Conservation (phyloP, 1,140 invertebrate species). For the Brachionus calyciflorus region DNA sequence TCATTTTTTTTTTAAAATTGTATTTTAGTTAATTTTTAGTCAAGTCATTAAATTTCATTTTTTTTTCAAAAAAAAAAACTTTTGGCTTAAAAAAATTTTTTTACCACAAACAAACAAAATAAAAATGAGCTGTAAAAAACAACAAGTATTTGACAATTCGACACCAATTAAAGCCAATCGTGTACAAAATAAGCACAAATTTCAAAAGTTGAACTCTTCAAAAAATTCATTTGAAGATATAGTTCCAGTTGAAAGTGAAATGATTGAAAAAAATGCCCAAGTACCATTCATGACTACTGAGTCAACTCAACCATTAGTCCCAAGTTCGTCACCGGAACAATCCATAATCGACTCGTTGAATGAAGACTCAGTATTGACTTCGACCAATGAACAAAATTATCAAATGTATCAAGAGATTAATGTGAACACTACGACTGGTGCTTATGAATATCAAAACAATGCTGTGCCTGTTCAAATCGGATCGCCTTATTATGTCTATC, state of each 20-base stretch:
- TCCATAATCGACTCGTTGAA: not conserved
- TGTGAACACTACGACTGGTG: not conserved
- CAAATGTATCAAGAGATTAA: slow-evolving; percentile 18
- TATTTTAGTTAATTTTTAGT: no score
- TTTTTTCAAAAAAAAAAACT: no score
- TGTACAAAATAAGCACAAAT: not conserved
- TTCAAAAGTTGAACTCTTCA: slow-evolving; percentile 10
- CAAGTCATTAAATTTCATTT: no score
- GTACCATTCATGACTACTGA: not conserved
- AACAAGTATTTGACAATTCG: slow-evolving; percentile 18
- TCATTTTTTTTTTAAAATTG: no score
- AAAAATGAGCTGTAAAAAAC: slow-evolving; percentile 29
- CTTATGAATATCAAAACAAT: not conserved
- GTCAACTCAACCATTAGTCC: not conserved
- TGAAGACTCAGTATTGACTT: slow-evolving; percentile 1
- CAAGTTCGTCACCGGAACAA: not conserved
- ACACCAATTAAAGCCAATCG: slow-evolving; percentile 11
- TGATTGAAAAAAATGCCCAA: not conserved
- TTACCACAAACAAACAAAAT: no score
- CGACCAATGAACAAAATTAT: not conserved
- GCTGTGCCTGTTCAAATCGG: slow-evolving; percentile 33
- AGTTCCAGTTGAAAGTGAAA: not conserved
- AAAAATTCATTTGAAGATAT: no score
- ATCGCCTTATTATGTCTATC: slow-evolving; percentile 27
- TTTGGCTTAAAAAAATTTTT: not conserved